Conservation (phyloP, 2,797 vertebrate genomes). For the Rhincodon typus region DNA sequence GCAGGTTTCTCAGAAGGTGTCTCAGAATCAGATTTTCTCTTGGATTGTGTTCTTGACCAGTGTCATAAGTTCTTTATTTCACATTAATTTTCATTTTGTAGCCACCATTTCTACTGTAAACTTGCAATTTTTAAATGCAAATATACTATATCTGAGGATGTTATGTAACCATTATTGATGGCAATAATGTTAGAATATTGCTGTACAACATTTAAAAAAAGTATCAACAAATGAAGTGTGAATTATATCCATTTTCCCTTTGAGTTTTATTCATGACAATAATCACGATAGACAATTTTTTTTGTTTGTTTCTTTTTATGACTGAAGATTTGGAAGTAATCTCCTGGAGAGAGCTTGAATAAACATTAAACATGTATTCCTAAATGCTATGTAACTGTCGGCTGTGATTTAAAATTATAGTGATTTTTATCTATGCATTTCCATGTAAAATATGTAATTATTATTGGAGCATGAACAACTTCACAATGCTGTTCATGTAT, state of each 20-base stretch:
- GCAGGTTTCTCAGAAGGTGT: background rate
- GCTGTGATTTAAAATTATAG: background rate
- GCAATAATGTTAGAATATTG: background rate
- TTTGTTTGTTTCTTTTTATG: background rate
- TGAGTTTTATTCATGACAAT: conserved; percentile 2
- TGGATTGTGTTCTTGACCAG: background rate
- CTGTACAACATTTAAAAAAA: background rate
- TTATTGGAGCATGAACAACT: background rate
- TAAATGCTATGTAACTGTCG: background rate
- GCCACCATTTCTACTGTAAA: too few species aligned
- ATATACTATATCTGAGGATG: background rate
- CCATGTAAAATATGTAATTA: background rate
- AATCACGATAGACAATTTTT: background rate
- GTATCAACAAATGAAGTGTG: conserved; percentile 4
- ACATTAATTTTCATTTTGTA: conserved; percentile 3
- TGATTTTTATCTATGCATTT: background rate
- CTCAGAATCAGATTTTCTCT: background rate
- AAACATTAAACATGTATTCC: background rate
- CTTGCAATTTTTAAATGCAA: too few species aligned
- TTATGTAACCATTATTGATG: background rate
- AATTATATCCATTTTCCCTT: background rate
- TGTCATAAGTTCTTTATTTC: background rate
- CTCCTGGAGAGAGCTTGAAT: conserved; percentile 4
- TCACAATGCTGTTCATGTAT: background rate
- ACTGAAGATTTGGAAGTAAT: conserved; percentile 4